These are phyloP conservation scores for Mayetiola destructor DNA, from an alignment of 2,888 invertebrate species.

Conservation along the genomic window DNA sequence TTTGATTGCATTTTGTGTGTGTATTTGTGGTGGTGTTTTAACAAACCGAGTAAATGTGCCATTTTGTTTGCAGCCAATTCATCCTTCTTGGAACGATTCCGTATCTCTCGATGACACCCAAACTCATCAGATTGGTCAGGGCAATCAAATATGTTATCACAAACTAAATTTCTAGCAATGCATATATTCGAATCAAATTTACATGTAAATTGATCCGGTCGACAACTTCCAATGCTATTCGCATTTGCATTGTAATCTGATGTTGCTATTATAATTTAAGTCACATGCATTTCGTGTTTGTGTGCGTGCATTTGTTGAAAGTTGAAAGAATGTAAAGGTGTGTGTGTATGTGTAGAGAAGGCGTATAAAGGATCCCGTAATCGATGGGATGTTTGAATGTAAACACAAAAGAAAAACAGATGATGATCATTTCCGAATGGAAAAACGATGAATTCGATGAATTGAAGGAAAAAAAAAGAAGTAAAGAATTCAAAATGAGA, in stretches of 20 bases:
- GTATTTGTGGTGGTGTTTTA: constrained; percentile 17
- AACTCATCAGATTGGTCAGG: constrained; percentile 48
- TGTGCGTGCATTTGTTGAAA: constrained; percentile 9
- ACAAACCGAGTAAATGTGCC: constrained; percentile 30
- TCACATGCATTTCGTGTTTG: constrained; percentile 17
- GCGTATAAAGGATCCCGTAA: too few species aligned
- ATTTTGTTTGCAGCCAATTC: constrained; percentile 9
- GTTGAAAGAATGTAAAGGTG: too few species aligned
- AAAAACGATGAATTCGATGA: constrained; percentile 1
- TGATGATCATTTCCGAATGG: not conserved
- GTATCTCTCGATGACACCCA: constrained; percentile 29
- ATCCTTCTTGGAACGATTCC: constrained; percentile 16
- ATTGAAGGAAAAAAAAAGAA: not conserved
- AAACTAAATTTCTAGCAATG: constrained; percentile 31
- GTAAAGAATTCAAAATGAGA: not conserved
- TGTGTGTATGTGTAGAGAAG: too few species aligned
- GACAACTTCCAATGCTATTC: constrained; percentile 22
- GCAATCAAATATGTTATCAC: constrained; percentile 43
- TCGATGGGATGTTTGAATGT: too few species aligned
- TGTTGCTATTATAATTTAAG: too few species aligned
- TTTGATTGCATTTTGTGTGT: constrained; percentile 15
- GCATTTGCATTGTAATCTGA: constrained; percentile 15
- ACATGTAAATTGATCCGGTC: constrained; percentile 32
- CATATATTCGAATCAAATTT: constrained; percentile 34
- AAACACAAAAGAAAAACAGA: too few species aligned